Base-by-base conservation (phyloP, 2,797 vertebrate species). In the Pseudochromis fuscus region DNA sequence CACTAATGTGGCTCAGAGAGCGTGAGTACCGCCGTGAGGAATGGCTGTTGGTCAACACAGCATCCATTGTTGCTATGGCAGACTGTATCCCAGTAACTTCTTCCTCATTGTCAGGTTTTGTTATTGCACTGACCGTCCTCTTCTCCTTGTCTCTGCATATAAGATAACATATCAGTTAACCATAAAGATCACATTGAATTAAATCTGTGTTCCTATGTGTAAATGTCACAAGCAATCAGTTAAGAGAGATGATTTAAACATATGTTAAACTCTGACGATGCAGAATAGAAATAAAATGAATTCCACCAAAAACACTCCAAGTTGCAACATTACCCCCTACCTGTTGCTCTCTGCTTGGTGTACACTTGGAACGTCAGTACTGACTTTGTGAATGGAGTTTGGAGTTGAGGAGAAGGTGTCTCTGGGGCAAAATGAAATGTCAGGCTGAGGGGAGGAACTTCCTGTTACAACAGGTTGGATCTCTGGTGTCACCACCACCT, bases 1-100 rank as follows among this genome's bases (percentile, higher is more conserved):
- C 97, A 0, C 97, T 99, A 67, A 98, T 99, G 86, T 98, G 97
- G 89, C 97, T 98, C 63, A 99, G 94, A 77, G 96, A 97, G 72
- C 96, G 94, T 0, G 88, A 95, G 77, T 94, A 97, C 73, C 90
- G 85, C 25, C 59, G 57, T 0, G 80, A 64, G 31, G 92, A 67
- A 0, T 95, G 94, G 48, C 94, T 95, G 0, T 94, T 95, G 65
- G 88, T 92, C 74, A 94, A 73, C 0, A 42, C 50, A 16, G 11
- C 49, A 9, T 82, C 78, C 7, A 13, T 72, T 8, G 40, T n/a
- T 19, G 62, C 19, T 21, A 28, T 2, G 6, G 77, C 45, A 59
- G 62, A 33, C 13, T 69, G 88, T 69, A 89, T 91, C 56, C 73
- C 62, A 0, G 51, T 25, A 0, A 50, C 82, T 27, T 90, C 86